Evolutionary conservation across 2,113 vertebrate genomes (phyloP), one percentile per base, ranked within the genome.

Genomic region (Ageneiosus marmoratus): DNA sequence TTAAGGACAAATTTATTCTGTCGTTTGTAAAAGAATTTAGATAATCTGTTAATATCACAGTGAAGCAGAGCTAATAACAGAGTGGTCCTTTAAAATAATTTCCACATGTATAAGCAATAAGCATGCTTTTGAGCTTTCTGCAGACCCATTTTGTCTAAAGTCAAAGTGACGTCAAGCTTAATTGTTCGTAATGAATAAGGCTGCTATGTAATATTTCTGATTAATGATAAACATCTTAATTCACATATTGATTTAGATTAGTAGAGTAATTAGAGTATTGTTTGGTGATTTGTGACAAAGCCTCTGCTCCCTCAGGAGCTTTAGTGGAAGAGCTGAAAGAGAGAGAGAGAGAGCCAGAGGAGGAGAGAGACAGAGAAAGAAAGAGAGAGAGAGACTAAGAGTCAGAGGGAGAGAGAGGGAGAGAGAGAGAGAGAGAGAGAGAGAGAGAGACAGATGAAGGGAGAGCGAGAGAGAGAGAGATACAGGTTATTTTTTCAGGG

Each of bases 171-270:
- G 37, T 83, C 48, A 67, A 18, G 27, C 20, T 4, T 27, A 62
- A 46, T 69, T 0, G 18, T n/a, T 65, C 29, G 34, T 18, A n/a
- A 70, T 37, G 50, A 78, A 48, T 58, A 24, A 58, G 9, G 34
- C 18, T 48, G 50, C 48, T 58, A 34, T 70, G 81, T 70, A 63
- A 83, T 48, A 83, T 53, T 4, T 18, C 27, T 15, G 60, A 69
- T 72, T 50, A 60, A 79, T 50, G 75, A 83, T 70, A 48, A 83
- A 83, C 5, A 4, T 58, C 37, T 70, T 46, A 34, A 78, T 77
- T 78, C 18, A 1, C 56, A 55, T 24, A 13, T 37, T 16, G 75
- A 48, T 48, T 78, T 22, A 83, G 63, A 83, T 55, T 55, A 76
- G 72, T 6, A 6, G 44, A n/a, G 63, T 70, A 78, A 83, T 83